Percentiles rank a stretch among this genome's conserved stretches.
Conservation (phyloP, 2,888 invertebrate species). For the Agrochola litura region DNA sequence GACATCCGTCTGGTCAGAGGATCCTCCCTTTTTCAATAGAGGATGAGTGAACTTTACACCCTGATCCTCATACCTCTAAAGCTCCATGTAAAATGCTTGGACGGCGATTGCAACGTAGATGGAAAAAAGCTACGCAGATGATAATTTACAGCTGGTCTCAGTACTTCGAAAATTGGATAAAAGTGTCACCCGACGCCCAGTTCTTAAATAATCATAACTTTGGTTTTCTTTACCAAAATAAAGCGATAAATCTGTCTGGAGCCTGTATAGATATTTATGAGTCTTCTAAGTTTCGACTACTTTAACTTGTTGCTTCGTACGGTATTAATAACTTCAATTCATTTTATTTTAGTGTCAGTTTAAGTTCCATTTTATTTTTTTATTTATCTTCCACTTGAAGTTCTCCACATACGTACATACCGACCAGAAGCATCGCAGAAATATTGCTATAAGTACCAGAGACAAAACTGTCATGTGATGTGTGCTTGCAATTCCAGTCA, state of each 20-base stretch:
- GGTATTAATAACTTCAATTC: constrained; percentile 22
- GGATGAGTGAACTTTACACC: no score
- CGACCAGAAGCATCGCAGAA: background rate
- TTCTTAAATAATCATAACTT: constrained; percentile 14
- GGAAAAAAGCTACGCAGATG: background rate
- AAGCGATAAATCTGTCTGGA: constrained; percentile 36
- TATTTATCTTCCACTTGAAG: background rate
- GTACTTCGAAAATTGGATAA: background rate
- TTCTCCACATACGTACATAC: background rate
- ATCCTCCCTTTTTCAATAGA: no score
- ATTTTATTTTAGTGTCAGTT: constrained; percentile 12
- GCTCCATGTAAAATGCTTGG: background rate
- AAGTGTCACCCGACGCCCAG: background rate
- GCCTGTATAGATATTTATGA: constrained; percentile 32
- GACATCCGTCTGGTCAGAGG: no score
- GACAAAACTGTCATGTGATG: background rate
- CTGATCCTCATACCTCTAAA: no score
- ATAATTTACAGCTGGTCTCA: background rate
- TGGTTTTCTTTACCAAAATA: constrained; percentile 17
- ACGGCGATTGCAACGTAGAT: background rate
- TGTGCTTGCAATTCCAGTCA: background rate
- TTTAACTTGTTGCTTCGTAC: constrained; percentile 38
- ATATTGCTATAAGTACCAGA: background rate
- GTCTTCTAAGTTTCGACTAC: constrained; percentile 23
- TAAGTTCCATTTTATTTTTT: background rate